Conservation (phyloP, 2,888 invertebrate species). For the Drosophila pullipes region DNA sequence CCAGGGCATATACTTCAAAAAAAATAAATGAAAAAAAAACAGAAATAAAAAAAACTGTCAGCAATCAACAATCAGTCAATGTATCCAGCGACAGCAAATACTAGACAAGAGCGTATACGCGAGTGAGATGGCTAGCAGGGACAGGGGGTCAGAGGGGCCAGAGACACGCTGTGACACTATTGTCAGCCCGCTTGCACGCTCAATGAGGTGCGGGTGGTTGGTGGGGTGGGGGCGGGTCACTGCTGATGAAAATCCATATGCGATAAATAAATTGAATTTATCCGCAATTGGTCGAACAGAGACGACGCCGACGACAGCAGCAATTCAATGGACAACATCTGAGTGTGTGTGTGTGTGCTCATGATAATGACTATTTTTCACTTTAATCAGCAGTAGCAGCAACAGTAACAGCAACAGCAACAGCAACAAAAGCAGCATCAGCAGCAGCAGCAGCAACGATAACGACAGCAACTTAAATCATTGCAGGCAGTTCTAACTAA, state of each 20-base stretch:
- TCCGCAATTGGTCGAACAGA: conserved; percentile 82
- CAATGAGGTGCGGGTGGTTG: not conserved
- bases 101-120: conserved; percentile 29
- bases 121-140: conserved; percentile 28
- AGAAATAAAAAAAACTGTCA: conserved; percentile 40
- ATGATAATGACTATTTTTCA: conserved; percentile 68
- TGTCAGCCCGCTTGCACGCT: conserved; percentile 31
- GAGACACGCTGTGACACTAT: conserved; percentile 15
- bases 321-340: conserved; percentile 24
- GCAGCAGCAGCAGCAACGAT: conserved; percentile 35
- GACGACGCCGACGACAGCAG: conserved; percentile 26
- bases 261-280: conserved; percentile 84
- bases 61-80: conserved; percentile 73
- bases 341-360: conserved; percentile 32
- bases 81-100: conserved; percentile 52
- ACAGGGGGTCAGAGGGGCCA: not conserved
- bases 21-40: conserved; percentile 1
- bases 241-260: conserved; percentile 79
- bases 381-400: conserved; percentile 68
- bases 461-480: conserved; percentile 70
- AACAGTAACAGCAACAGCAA: conserved; percentile 37
- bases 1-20: conserved; percentile 25
- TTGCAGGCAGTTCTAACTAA: conserved; percentile 74
- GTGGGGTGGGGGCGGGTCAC: not conserved
- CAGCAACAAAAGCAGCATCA: not conserved